Percentiles rank a stretch among this genome's conserved stretches.
Conservation (phyloP, 1,140 invertebrate species). For the Drosophila kepulauana region DNA sequence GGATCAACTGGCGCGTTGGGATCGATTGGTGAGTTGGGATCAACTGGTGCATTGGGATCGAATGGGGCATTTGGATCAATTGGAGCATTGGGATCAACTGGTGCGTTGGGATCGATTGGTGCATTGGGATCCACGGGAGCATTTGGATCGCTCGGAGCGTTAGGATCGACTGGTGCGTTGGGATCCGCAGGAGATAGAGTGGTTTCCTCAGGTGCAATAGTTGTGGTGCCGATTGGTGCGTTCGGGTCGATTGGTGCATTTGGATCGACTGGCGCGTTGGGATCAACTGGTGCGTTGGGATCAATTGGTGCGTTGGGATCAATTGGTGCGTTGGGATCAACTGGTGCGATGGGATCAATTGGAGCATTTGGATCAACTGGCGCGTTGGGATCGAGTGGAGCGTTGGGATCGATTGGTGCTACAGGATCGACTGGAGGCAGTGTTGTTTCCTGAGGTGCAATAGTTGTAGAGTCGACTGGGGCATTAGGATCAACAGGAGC, state of each 20-base stretch:
- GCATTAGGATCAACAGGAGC: slow-evolving; percentile 26
- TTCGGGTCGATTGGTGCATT: slow-evolving; percentile 26
- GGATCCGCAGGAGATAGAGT: slow-evolving; percentile 17
- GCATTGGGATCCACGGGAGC: slow-evolving; percentile 25
- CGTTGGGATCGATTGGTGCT: slow-evolving; percentile 5
- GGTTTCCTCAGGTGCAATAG: no score
- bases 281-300: slow-evolving; percentile 24
- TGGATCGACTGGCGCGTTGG: slow-evolving; percentile 29
- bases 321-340: slow-evolving; percentile 18
- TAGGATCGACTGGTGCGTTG: slow-evolving; percentile 16
- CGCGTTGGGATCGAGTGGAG: slow-evolving; percentile 18
- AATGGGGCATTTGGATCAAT: slow-evolving; percentile 26
- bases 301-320: slow-evolving; percentile 24
- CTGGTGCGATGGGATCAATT: slow-evolving; percentile 23
- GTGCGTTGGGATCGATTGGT: slow-evolving; percentile 20
- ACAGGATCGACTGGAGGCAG: slow-evolving; percentile 22
- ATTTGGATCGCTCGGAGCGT: no score
- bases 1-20: slow-evolving; percentile 30
- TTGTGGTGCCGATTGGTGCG: not conserved
- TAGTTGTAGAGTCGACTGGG: slow-evolving; percentile 10
- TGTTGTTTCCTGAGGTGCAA: slow-evolving; percentile 9
- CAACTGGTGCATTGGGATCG: slow-evolving; percentile 27
- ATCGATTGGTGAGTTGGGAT: slow-evolving; percentile 33
- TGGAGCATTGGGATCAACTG: slow-evolving; percentile 24
- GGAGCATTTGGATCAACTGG: slow-evolving; percentile 14